Evolutionary conservation across 2,113 vertebrate genomes (phyloP), one percentile per base, ranked within the genome.

Genomic region (Nerophis lumbriciformis): DNA sequence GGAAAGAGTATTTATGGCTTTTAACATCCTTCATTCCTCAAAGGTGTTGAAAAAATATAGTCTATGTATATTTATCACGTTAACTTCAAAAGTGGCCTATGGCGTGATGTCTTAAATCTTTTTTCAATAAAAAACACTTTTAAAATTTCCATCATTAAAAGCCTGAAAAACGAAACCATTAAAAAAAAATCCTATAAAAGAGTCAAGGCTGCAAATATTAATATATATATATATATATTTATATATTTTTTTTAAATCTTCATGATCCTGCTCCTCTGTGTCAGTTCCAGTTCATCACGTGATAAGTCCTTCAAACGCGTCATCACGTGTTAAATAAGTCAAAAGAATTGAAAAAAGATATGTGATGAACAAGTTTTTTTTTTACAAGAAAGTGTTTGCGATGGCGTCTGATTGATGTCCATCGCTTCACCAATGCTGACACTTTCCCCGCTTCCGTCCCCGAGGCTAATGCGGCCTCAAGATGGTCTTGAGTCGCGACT

Each of bases 401-500:
- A 12, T 45, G 42, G 42, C 11, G 5, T 45, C 11, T 45, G 42
- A 45, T 45, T 45, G 42, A 12, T 45, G 10, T 12, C 42, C 42
- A 45, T 45, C 42, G 3, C 12, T 45, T 45, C 10, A 44, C 15
- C 54, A 5, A 21, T 6, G 39, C 19, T 16, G n/a, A 21, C 37
- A 35, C 15, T 8, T 4, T 14, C 19, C 21, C 44, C 11, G 38
- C 6, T 14, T 48, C 44, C 4, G 42, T 59, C 55, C 55, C 1
- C n/a, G 62, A 36, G 53, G 16, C 74, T 85, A 97, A 82, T 93
- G 94, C 0, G 93, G 91, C 51, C 91, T 82, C 6, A 89, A 89
- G 51, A 95, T 93, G 90, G 92, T 91, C 83, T 94, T 96, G 78
- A 98, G 91, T 28, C 95, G 88, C 4, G 96, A 93, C 76, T 99